Base-by-base conservation (phyloP, 2,113 vertebrate species). In the Manacus vitellinus region DNA sequence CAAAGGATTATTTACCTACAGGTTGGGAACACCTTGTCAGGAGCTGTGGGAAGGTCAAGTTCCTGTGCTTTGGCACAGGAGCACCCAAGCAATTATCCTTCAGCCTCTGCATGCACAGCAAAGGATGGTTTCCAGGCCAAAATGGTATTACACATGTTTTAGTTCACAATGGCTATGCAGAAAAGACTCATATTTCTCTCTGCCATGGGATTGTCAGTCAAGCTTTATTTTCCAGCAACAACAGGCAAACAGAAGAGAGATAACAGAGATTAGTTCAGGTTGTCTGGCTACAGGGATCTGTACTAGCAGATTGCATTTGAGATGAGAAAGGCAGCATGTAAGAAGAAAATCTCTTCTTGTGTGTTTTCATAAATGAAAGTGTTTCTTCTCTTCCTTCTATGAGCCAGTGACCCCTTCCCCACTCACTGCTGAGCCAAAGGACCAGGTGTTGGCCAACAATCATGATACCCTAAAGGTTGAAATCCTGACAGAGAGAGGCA, bases 201-300 rank as follows among this genome's bases (percentile, higher is more conserved):
- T 65, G 86, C 41, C 35, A 75, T 28, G 59, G 67, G 63, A 59
- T 3, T 92, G 65, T 52, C 88, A 86, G 33, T 21, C 75, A 81
- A 74, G 82, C 61, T 86, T 86, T 95, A 86, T 88, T 84, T 92
- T 88, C 72, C 71, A 88, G 59, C 71, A 93, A 92, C 47, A 86
- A 88, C 2, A 85, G 51, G 54, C 63, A 56, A 94, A 89, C 17
- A 90, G 51, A 35, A 80, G 39, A 94, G 55, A 73, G 77, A 59
- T 49, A 93, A 82, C 8, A 80, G 58, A 85, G 82, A 83, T 95
- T 74, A 93, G 79, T 75, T 92, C 82, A 88, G 88, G 71, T 47
- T 83, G 63, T 55, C 61, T 92, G 82, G 85, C 61, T 49, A 78
- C 25, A 78, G 83, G 92, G 93, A 96, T 95, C 86, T 81, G 76